Evolutionary conservation across 37 sponge, comb jelly and placozoan species (phyloP), one percentile per base, ranked within the genome.

Genomic region (Ianthella basta): DNA sequence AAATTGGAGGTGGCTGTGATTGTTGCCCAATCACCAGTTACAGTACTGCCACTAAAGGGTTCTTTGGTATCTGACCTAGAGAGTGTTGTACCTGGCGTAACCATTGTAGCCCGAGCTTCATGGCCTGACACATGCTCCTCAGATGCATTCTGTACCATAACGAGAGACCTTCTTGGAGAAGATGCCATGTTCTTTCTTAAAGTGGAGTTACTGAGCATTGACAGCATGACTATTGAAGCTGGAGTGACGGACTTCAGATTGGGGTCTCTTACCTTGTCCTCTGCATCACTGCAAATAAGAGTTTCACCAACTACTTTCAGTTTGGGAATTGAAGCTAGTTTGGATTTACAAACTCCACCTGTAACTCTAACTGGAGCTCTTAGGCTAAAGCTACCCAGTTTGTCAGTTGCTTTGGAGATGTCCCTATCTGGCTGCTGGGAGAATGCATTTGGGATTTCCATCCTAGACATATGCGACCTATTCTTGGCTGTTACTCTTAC

Each of bases 401-500:
- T 36, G 6, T 75, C 78, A 53, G 60, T 86, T 4, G 34, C 36
- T 3, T 55, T 86, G 54, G 80, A 86, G 36, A 38, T 61, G 37
- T 36, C 80, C 30, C 78, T 86, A 69, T 39, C 24, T 74, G 77
- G 85, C 25, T 85, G 85, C 59, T 85, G 85, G 85, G 29, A 85
- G 4, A 37, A 36, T 34, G 67, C 86, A 27, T 86, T 86, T 64
- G 80, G 80, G 0, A 29, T 64, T 27, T 23, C 41, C 15, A n/a
- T 30, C 21, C 33, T 85, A 8, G 78, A 55, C 36, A 63, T 86
- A 13, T 86, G 86, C 35, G 61, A 79, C 39, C 54, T 86, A 4
- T 53, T 32, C 33, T 1, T 72, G 5, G 23, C 55, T 4, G 57
- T 79, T 25, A 21, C 86, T 18, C 15, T 86, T 20, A 19, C 35